phyloP scores from a whole-genome alignment of 1,140 invertebrate species.

The Drosophila willistoni region DNA sequence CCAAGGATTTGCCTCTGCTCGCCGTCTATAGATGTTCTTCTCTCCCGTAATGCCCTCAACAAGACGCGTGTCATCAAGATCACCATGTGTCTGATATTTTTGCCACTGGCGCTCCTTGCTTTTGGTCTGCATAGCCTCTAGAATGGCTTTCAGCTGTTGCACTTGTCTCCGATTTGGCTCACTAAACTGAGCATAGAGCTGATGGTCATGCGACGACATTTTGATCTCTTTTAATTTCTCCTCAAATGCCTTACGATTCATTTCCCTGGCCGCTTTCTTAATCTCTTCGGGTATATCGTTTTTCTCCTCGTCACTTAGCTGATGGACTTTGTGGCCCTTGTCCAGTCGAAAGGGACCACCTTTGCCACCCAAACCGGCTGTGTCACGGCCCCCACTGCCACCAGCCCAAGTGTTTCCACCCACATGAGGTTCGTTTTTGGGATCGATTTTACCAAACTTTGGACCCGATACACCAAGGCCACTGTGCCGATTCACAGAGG shows the following conservation, averaged over 20 bases:
- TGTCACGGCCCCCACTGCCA: constrained; percentile 95
- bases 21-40: constrained; percentile 93
- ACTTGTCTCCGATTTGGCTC: constrained; percentile 91
- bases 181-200: constrained; percentile 93
- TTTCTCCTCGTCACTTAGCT: constrained; percentile 95
- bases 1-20: constrained; percentile 93
- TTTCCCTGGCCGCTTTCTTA: constrained; percentile 94
- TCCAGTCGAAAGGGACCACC: constrained; percentile 96
- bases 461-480: constrained; percentile 90
- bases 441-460: constrained; percentile 96
- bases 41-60: constrained; percentile 98
- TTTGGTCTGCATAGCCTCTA: constrained; percentile 93
- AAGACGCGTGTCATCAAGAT: constrained; percentile 97
- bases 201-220: constrained; percentile 97
- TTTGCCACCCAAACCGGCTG: constrained; percentile 96
- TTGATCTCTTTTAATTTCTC: constrained; percentile 95
- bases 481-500: constrained; percentile 89
- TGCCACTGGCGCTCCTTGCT: constrained; percentile 97
- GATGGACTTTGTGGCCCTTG: constrained; percentile 95
- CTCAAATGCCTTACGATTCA: constrained; percentile 95
- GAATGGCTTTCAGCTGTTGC: constrained; percentile 86
- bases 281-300: constrained; percentile 95
- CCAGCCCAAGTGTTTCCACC: constrained; percentile 98
- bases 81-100: constrained; percentile 95
- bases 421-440: constrained; percentile 94